These are phyloP conservation scores for Phyllotreta striolata DNA, from an alignment of 2,888 invertebrate species.

Conservation along the genomic window DNA sequence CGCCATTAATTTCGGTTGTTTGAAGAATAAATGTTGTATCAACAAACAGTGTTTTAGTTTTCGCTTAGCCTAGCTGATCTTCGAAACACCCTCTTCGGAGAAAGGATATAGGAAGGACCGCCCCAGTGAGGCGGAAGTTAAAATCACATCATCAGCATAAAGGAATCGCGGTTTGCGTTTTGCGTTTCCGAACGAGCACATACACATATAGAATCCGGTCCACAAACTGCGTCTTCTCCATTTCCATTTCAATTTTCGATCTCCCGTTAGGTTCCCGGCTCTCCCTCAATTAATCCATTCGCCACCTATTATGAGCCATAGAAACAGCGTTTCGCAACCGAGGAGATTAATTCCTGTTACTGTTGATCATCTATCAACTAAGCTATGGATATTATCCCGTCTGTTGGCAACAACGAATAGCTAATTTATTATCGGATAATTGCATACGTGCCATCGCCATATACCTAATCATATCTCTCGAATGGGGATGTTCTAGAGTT, in stretches of 20 bases:
- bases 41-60: slow-evolving; percentile 5
- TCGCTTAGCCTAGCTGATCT: slow-evolving; percentile 11
- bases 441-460: slow-evolving; percentile 47
- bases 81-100: slow-evolving; percentile 20
- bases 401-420: slow-evolving; percentile 43
- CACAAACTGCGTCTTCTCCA: slow-evolving; percentile 27
- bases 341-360: slow-evolving; percentile 39
- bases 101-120: slow-evolving; percentile 17
- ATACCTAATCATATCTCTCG: slow-evolving; percentile 37
- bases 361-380: slow-evolving; percentile 43
- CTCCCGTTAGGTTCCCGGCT: slow-evolving; percentile 12
- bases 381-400: slow-evolving; percentile 40
- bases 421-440: slow-evolving; percentile 48
- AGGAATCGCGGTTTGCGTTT: slow-evolving; percentile 20
- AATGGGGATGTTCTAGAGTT: slow-evolving; percentile 30
- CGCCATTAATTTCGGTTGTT: too few relatives aligned
- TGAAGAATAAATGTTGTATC: too few relatives aligned
- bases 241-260: slow-evolving; percentile 27
- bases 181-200: slow-evolving; percentile 2
- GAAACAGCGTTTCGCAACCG: slow-evolving; percentile 35
- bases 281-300: slow-evolving; percentile 36
- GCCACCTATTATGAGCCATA: slow-evolving; percentile 39
- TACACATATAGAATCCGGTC: slow-evolving; percentile 4
- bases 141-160: slow-evolving; percentile 31
- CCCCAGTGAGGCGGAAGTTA: slow-evolving; percentile 26